Evolutionary conservation across 2,888 invertebrate genomes (phyloP).

Genomic region (Drosophila anomelani): DNA sequence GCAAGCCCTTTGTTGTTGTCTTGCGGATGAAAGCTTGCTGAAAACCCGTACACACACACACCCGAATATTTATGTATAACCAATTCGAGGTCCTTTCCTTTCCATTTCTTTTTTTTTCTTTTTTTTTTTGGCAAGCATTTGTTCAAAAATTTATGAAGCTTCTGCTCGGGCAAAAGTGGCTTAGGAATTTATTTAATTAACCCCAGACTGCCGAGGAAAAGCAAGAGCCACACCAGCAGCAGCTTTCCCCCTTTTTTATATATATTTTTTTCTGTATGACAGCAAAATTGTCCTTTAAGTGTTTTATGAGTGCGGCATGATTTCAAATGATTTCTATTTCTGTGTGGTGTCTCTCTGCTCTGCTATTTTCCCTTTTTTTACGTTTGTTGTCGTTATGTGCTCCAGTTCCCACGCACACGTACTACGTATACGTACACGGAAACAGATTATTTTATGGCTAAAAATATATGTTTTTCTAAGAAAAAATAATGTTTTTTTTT

Average conservation of each 20-base stretch:
- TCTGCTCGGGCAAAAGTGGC: conserved; percentile 31
- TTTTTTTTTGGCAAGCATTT: conserved; percentile 36
- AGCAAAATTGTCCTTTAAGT: conserved; percentile 74
- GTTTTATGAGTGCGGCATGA: conserved; percentile 73
- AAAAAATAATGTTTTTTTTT: not conserved
- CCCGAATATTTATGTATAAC: conserved; percentile 66
- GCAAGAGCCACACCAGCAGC: conserved; percentile 47
- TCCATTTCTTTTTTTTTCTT: not conserved
- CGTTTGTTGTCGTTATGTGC: conserved; percentile 53
- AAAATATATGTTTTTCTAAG: not conserved
- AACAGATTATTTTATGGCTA: not conserved
- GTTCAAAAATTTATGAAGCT: conserved; percentile 47
- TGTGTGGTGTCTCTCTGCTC: conserved; percentile 33
- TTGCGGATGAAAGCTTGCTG: conserved; percentile 48
- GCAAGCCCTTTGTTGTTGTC: conserved; percentile 61
- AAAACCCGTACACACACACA: conserved; percentile 43
- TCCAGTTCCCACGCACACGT: conserved; percentile 57
- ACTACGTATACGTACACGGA: conserved; percentile 17
- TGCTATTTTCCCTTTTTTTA: conserved; percentile 18
- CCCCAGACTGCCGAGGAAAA: conserved; percentile 56
- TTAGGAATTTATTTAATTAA: conserved; percentile 72
- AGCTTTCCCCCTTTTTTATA: conserved; percentile 15
- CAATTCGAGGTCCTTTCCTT: conserved; percentile 38
- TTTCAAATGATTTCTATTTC: conserved; percentile 50
- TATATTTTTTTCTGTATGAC: conserved; percentile 27